A percentile compares a stretch with the other conserved stretches of the same genome.
phyloP scores from a whole-genome alignment of 2,113 vertebrate genomes.

The Callospermophilus lateralis region DNA sequence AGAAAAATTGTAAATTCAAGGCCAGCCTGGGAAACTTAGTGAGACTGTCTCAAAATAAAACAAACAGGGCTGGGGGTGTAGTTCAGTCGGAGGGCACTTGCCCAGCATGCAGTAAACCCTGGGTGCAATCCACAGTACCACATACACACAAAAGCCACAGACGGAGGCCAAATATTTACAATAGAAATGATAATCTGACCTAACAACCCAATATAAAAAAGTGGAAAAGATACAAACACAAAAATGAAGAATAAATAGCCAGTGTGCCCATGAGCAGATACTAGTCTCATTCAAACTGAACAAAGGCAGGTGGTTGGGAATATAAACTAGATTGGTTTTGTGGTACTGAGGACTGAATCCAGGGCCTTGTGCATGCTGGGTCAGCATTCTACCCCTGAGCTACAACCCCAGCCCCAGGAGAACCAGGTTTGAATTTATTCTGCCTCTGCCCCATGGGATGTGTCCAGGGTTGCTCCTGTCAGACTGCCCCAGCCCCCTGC shows the following conservation, averaged over 20 bases:
- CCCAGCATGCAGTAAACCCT: no score
- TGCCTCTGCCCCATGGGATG: accelerated
- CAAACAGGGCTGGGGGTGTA: neutral
- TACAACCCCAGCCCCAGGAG: neutral
- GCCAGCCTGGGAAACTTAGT: neutral
- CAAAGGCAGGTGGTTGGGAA: neutral
- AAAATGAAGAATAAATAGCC: neutral
- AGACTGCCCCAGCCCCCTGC: neutral
- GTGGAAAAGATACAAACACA: neutral
- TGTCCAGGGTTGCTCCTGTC: neutral
- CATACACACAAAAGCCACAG: neutral
- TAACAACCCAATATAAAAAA: neutral
- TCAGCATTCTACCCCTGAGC: neutral
- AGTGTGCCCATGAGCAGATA: neutral
- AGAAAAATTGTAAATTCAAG: neutral
- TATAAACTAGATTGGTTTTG: neutral
- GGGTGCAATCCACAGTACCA: neutral
- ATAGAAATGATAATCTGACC: neutral
- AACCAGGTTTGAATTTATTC: neutral
- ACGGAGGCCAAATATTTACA: neutral
- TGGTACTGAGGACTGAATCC: neutral
- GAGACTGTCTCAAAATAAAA: neutral
- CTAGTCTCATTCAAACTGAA: neutral
- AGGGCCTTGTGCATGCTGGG: neutral
- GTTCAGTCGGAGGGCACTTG: no score